Evolutionary conservation across 2,888 invertebrate species (phyloP).

Genomic region (Trichogramma evanescens): DNA sequence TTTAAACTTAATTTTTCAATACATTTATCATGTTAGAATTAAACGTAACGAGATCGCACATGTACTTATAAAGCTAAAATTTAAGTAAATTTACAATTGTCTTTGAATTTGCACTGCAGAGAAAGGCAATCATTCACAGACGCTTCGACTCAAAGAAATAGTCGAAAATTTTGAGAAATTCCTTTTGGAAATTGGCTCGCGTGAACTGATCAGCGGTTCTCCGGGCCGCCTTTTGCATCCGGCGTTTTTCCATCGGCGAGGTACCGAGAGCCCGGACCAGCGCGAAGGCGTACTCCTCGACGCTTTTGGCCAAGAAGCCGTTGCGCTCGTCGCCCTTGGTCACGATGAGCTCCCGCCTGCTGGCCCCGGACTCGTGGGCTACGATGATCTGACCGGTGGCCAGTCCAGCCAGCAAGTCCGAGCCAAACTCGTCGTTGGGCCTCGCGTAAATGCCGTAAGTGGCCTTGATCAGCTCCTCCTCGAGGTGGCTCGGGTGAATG

Average conservation of each 20-base stretch:
- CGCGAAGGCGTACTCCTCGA: constrained; percentile 69
- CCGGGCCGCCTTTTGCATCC: constrained; percentile 67
- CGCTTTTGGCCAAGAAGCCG: constrained; percentile 75
- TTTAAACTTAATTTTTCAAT: too few species aligned
- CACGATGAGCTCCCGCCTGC: constrained; percentile 58
- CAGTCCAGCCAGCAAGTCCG: constrained; percentile 93
- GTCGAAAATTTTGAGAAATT: constrained; percentile 66
- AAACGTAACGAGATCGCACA: too few species aligned
- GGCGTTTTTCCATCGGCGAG: constrained; percentile 52
- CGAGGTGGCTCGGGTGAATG: constrained; percentile 68
- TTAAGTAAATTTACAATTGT: too few species aligned
- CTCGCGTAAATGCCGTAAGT: constrained; percentile 90
- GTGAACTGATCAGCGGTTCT: constrained; percentile 84
- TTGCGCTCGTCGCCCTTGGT: constrained; percentile 62
- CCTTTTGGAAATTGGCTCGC: constrained; percentile 69
- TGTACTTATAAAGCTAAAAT: too few species aligned
- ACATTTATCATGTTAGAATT: too few species aligned
- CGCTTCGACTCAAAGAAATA: constrained; percentile 52
- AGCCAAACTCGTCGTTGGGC: constrained; percentile 99
- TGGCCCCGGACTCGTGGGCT: constrained; percentile 92
- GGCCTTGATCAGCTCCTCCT: constrained; percentile 63
- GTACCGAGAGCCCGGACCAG: constrained; percentile 63
- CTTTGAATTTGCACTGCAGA: too few species aligned
- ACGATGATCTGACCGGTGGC: constrained; percentile 89
- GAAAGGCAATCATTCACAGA: too few species aligned